Evolutionary conservation across 2,797 vertebrate genomes (phyloP), one percentile per base, ranked within the genome.

Genomic region (Paedocypris micromegethes): DNA sequence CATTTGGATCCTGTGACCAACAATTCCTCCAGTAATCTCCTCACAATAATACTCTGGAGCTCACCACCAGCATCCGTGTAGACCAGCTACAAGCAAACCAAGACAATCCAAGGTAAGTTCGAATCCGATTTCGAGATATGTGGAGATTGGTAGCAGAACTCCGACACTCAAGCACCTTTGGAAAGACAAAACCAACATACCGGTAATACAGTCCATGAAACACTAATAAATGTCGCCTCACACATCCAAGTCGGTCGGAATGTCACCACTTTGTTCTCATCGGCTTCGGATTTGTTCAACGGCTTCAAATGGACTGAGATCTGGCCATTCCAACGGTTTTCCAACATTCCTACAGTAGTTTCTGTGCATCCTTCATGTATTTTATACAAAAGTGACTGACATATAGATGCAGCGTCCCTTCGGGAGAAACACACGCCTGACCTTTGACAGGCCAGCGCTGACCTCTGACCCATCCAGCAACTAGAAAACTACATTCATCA

Each of bases 41-140:
- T 23, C 23, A 23, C 23, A 23, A 23, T 23, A 23, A 23, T 23
- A 23, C 23, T 23, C 23, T 23, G 23, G 23, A 23, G 23, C 23
- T 23, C 23, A 23, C 23, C 23, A 83, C 75, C 72, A 80, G 88
- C 88, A 82, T 90, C 88, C 79, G 81, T 94, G 96, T 98, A 99
- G 96, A 91, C 96, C 96, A 93, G 96, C 96, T 97, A 98, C 96
- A 91, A 91, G 86, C 83, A 88, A 81, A 73, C 67, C 83, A 78
- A 79, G 80, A 85, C 73, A 88, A 43, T 42, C 86, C 87, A 91
- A 90, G 23, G 23, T 23, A 23, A 23, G 23, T 23, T 23, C 23
- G 23, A 23, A 23, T 23, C 23, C 23, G 23, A 23, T 23, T 23
- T 23, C 23, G 23, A 23, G 23, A 23, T 23, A 23, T 23, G 23